Conservation (phyloP, 2,113 vertebrate species). For the Thymallus thymallus region DNA sequence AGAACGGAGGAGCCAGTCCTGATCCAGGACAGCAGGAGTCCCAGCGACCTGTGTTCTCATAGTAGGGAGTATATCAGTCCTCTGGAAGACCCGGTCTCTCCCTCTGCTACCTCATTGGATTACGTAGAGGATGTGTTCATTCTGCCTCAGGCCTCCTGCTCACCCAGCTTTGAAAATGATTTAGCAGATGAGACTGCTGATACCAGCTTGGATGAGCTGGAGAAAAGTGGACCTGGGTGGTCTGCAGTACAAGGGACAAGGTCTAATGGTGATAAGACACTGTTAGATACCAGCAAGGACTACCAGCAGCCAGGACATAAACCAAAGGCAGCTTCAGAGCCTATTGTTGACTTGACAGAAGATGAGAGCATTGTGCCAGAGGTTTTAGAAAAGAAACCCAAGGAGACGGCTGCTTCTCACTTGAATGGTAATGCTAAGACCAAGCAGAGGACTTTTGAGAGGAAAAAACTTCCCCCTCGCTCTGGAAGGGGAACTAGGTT, state of each 20-base stretch:
- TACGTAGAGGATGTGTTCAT: slow-evolving; percentile 60
- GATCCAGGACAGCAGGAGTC: slow-evolving; percentile 11
- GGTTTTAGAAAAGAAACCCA: slow-evolving; percentile 29
- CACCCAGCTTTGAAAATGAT: slow-evolving; percentile 54
- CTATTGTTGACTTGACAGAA: slow-evolving; percentile 45
- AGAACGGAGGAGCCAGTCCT: slow-evolving; percentile 45
- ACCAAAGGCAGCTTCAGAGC: slow-evolving; percentile 21
- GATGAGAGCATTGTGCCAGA: slow-evolving; percentile 27
- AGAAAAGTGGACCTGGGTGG: slow-evolving; percentile 27
- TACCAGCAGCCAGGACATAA: slow-evolving; percentile 18
- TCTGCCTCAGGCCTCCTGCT: slow-evolving; percentile 65
- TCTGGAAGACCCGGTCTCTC: slow-evolving; percentile 66
- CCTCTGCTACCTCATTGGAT: slow-evolving; percentile 63
- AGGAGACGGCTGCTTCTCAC: slow-evolving; percentile 27
- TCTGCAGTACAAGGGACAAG: neutral
- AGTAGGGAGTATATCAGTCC: slow-evolving; percentile 66
- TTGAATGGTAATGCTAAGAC: slow-evolving; percentile 46
- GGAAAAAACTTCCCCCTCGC: slow-evolving; percentile 66
- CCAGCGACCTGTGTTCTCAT: slow-evolving; percentile 40
- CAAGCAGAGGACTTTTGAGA: slow-evolving; percentile 49
- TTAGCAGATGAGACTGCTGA: slow-evolving; percentile 21
- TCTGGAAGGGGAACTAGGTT: slow-evolving; percentile 65
- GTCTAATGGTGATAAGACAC: slow-evolving; percentile 11
- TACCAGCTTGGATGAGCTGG: slow-evolving; percentile 19
- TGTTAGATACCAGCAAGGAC: slow-evolving; percentile 33